Percentiles rank a stretch among this genome's conserved stretches.
Conservation (phyloP, 2,888 invertebrate species). For the Neoaliturus tenellus region DNA sequence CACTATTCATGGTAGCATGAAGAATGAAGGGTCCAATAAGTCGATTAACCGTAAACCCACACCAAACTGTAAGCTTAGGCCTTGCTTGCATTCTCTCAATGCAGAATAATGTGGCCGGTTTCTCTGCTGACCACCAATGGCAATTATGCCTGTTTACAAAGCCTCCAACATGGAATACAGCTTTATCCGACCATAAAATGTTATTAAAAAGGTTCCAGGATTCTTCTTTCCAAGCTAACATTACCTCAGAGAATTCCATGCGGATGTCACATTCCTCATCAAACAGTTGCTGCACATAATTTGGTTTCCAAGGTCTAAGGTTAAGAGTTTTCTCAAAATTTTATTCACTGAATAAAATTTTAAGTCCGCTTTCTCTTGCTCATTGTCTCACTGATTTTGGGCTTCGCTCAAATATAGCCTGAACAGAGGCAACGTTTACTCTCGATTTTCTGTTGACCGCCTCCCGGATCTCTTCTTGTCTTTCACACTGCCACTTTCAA, state of each 20-base stretch:
- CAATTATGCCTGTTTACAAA: slow-evolving; percentile 19
- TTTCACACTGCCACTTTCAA: slow-evolving; percentile 33
- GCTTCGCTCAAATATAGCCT: slow-evolving; percentile 12
- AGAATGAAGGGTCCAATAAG: slow-evolving; percentile 13
- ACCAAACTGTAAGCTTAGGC: slow-evolving; percentile 33
- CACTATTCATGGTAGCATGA: slow-evolving; percentile 24
- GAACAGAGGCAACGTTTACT: slow-evolving; percentile 2
- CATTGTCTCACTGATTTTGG: background rate
- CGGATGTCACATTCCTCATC: slow-evolving; percentile 23
- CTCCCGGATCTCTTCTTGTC: slow-evolving; percentile 30
- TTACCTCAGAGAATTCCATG: slow-evolving; percentile 35
- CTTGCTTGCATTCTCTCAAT: slow-evolving; percentile 11
- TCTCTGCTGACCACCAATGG: slow-evolving; percentile 23
- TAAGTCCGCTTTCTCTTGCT: slow-evolving; percentile 42
- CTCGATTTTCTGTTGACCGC: slow-evolving; percentile 1
- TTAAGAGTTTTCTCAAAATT: slow-evolving; percentile 20
- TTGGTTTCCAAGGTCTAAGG: slow-evolving; percentile 29
- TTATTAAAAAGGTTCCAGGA: background rate
- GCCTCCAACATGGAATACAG: slow-evolving; percentile 29
- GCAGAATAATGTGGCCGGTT: slow-evolving; percentile 11
- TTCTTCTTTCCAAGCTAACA: slow-evolving; percentile 43
- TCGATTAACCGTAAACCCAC: slow-evolving; percentile 30
- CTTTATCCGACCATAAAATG: slow-evolving; percentile 36
- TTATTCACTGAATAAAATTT: slow-evolving; percentile 1
- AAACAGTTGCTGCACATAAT: slow-evolving; percentile 30